A percentile compares a stretch with the other conserved stretches of the same genome.
phyloP scores from a whole-genome alignment of 1,140 invertebrate genomes.

The Psilanteris sp. region DNA sequence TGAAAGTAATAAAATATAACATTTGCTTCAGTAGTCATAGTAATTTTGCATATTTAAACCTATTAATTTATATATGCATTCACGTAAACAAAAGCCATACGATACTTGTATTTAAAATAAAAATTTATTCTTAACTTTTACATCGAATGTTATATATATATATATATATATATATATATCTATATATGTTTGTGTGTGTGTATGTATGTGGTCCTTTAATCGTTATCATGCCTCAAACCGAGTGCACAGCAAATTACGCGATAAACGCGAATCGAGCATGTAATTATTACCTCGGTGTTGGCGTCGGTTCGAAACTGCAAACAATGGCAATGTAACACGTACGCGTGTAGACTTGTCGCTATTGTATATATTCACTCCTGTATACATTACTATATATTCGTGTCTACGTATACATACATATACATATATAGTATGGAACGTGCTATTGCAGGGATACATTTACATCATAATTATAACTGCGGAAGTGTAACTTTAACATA shows the following conservation, averaged over 20 bases:
- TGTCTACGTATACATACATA: constrained; percentile 29
- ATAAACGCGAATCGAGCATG: constrained; percentile 74
- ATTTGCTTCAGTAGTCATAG: too few species aligned
- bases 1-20: too few species aligned
- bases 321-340: constrained; percentile 60
- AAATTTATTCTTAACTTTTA: constrained; percentile 23
- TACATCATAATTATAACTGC: constrained; percentile 59
- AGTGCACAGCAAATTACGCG: constrained; percentile 74
- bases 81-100: too few species aligned
- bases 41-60: too few species aligned
- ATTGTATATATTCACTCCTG: constrained; percentile 47
- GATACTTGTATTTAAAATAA: too few species aligned
- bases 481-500: constrained; percentile 38
- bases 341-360: constrained; percentile 46
- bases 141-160: constrained; percentile 17
- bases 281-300: constrained; percentile 76
- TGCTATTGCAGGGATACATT: constrained; percentile 38
- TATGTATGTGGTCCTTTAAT: constrained; percentile 53
- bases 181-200: too few species aligned
- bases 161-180: too few species aligned
- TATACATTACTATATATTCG: constrained; percentile 54
- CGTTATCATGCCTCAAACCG: constrained; percentile 72
- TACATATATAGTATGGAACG: constrained; percentile 40
- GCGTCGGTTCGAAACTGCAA: constrained; percentile 65
- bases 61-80: too few species aligned